Conservation (phyloP, 2,888 invertebrate genomes). For the Aporophyla lueneburgensis region DNA sequence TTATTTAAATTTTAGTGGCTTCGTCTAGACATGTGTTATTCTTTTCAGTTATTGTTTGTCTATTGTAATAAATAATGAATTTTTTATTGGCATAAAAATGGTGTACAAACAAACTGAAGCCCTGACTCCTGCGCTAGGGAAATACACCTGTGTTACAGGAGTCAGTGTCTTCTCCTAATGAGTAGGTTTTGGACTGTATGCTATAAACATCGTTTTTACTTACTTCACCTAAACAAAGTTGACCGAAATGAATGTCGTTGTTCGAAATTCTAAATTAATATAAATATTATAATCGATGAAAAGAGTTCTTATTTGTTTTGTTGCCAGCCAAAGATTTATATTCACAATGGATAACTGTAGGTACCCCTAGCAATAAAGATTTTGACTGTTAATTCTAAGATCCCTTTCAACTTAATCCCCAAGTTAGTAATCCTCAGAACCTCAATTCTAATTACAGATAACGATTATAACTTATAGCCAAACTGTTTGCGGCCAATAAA, state of each 20-base stretch:
- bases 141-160: too few relatives aligned
- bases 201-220: too few relatives aligned
- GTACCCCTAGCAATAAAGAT: neutral
- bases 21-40: conserved; percentile 25
- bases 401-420: conserved; percentile 21
- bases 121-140: too few relatives aligned
- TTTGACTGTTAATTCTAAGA: neutral
- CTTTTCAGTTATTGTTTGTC: conserved; percentile 5
- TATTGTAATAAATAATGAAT: too few relatives aligned
- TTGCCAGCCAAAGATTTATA: neutral
- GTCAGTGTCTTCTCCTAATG: too few relatives aligned
- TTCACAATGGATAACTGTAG: neutral
- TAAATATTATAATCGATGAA: neutral
- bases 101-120: too few relatives aligned
- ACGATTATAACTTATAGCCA: conserved; percentile 54
- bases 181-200: too few relatives aligned
- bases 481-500: conserved; percentile 76
- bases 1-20: neutral
- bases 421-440: conserved; percentile 15
- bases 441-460: conserved; percentile 48
- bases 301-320: neutral
- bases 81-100: too few relatives aligned
- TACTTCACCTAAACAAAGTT: too few relatives aligned
- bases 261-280: neutral
- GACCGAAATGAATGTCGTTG: neutral